A percentile compares a stretch with the other conserved stretches of the same genome.
Conservation (phyloP, 2,888 invertebrate species). For the Chloromyia formosa region DNA sequence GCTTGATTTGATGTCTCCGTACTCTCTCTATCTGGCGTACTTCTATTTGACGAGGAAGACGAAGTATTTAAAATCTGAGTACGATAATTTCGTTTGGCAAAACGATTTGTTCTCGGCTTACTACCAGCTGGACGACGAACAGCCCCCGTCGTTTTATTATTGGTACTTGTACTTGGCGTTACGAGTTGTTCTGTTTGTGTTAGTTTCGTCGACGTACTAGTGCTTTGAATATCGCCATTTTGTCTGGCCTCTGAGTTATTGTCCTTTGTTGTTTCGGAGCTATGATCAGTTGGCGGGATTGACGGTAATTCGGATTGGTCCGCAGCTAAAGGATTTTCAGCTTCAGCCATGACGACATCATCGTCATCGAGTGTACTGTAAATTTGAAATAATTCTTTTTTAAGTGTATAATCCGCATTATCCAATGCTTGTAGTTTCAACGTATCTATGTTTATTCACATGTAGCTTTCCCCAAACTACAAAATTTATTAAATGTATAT, state of each 20-base stretch:
- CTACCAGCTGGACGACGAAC: conserved; percentile 29
- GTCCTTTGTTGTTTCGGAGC: not conserved
- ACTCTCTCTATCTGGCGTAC: not conserved
- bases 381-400: not conserved
- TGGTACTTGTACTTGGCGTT: conserved; percentile 38
- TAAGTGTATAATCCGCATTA: not conserved
- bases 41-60: conserved; percentile 44
- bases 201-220: not conserved
- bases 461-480: too few species aligned
- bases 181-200: conserved; percentile 19
- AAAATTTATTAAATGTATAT: too few species aligned
- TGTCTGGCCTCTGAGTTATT: not conserved
- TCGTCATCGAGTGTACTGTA: not conserved
- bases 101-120: conserved; percentile 17
- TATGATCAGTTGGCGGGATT: not conserved
- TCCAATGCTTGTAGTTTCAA: not conserved
- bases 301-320: conserved; percentile 4
- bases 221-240: conserved; percentile 31
- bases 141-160: conserved; percentile 38
- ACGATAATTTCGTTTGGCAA: conserved; percentile 49
- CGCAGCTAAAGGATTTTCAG: not conserved
- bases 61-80: conserved; percentile 49
- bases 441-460: too few species aligned
- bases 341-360: conserved; percentile 20
- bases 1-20: conserved; percentile 16